These are phyloP conservation scores for Siniperca scherzeri DNA, from an alignment of 2,797 vertebrate species.

Conservation along the genomic window DNA sequence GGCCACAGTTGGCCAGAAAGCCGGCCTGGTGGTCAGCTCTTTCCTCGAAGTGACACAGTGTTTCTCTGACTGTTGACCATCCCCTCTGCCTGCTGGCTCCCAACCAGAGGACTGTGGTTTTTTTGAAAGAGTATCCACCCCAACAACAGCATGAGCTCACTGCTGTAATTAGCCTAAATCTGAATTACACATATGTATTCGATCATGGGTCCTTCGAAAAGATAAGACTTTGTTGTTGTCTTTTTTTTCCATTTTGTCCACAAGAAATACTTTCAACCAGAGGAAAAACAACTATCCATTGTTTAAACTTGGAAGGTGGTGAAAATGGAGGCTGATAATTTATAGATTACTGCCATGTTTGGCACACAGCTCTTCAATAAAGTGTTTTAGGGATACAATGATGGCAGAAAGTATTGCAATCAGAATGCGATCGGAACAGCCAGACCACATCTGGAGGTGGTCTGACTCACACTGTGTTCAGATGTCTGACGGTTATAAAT, in stretches of 20 bases:
- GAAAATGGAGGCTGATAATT: constrained; percentile 3
- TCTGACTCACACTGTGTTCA: constrained; percentile 21
- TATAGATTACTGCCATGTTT: neutral
- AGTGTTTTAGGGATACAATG: neutral
- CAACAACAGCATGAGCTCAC: constrained; percentile 68
- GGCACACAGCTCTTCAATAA: neutral
- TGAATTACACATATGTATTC: constrained; percentile 50
- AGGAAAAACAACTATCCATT: neutral
- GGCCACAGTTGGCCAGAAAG: constrained; percentile 58
- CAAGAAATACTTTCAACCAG: constrained; percentile 5
- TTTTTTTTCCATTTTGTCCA: constrained; percentile 4
- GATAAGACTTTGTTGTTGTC: constrained; percentile 46
- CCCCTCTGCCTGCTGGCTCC: constrained; percentile 56
- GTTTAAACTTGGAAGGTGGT: constrained; percentile 9
- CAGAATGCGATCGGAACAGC: neutral
- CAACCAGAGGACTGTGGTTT: constrained; percentile 62
- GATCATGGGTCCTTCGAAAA: constrained; percentile 21
- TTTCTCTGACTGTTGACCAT: constrained; percentile 71
- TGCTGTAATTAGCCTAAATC: constrained; percentile 56
- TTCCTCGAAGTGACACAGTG: constrained; percentile 82
- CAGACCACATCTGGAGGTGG: constrained; percentile 36
- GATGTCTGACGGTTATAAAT: constrained; percentile 15
- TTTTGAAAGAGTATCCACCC: constrained; percentile 64
- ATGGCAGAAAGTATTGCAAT: neutral
- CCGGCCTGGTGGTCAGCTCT: constrained; percentile 61